Base-by-base conservation (phyloP, 2,888 invertebrate species). In the Yponomeuta sedellus region DNA sequence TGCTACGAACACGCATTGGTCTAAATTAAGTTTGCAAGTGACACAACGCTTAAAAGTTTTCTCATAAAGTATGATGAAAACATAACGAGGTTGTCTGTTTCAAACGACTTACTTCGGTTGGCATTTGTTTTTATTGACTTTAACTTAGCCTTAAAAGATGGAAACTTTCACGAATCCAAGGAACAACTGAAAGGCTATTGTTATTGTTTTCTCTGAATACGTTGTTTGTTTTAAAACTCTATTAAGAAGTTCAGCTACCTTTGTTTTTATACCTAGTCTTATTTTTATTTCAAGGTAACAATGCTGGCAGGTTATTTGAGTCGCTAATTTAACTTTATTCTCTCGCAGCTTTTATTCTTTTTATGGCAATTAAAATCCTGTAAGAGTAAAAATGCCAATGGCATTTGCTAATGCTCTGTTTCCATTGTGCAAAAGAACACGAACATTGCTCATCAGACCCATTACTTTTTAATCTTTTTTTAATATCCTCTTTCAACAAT, bases 31-130 rank as follows among this genome's bases (percentile, higher is more conserved):
- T 61, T 61, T n/a, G 28, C 34, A 20, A 59, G 58, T 34, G 61
- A 34, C 61, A 61, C 61, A 34, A n/a, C 61, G 28, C 28, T 25
- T 16, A 25, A 61, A 61, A 61, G 61, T 61, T 61, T 61, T 61
- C 25, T 34, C 61, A 61, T 61, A 61, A 61, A 61, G 61, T 61
- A 61, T 61, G 61, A 61, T 28, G 61, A 61, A 58, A 61, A 61
- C 61, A 34, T 61, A 61, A 61, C 61, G 61, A 61, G 61, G 25
- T 61, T 61, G 25, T 34, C 28, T 61, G 61, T n/a, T 8, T 25
- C 34, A 10, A 61, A 61, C 61, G 61, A 61, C 61, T 34, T 25
- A n/a, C 34, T 25, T n/a, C 61, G 61, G 61, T 61, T 61, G 34
- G 25, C 28, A 34, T 61, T 61, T 61, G 61, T 28, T 61, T 61